Evolutionary conservation across 2,888 invertebrate species (phyloP), one percentile per base, ranked within the genome.

Genomic region (Muschampia plurimacula): DNA sequence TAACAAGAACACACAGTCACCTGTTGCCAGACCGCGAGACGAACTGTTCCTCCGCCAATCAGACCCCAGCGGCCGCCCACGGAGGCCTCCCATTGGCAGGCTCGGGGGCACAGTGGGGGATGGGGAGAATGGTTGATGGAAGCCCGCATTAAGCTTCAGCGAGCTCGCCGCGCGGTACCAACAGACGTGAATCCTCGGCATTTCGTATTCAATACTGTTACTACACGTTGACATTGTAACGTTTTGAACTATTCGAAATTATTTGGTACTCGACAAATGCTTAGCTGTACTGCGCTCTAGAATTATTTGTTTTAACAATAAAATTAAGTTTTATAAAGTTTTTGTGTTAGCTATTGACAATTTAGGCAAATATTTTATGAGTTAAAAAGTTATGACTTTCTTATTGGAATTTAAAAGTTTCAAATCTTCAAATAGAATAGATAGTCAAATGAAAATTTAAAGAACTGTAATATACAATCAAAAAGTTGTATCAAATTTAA

Each of bases 21-120:
- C 96, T 96, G 89, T 96, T 96, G 86, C 95, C 90, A 72, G 91
- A 92, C 86, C 87, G 82, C 87, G 91, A 86, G 90, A 92, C 92
- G 85, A 85, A 86, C 86, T 85, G 80, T 80, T 79, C 81, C 85
- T 87, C 86, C 76, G 81, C 94, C 94, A 92, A 93, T 93, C 82
- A 77, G 74, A 67, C 80, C 81, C 77, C 92, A 91, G 90, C 93
- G 94, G 80, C 91, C 90, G 92, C 94, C 89, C 95, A 86, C 88
- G 90, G 82, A 83, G 87, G 79, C 69, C 80, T 75, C 86, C 87
- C 85, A 93, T 93, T 95, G 89, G 91, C 86, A 77, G 78, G 77
- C 74, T 28, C 77, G 74, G 74, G 75, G 76, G 83, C 84, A 76
- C 83, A 85, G 39, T 7, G 68, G 55, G 70, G 73, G 67, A 57